Conservation (phyloP, 2,888 invertebrate genomes). For the Scaptodrosophila latifasciaeformis region DNA sequence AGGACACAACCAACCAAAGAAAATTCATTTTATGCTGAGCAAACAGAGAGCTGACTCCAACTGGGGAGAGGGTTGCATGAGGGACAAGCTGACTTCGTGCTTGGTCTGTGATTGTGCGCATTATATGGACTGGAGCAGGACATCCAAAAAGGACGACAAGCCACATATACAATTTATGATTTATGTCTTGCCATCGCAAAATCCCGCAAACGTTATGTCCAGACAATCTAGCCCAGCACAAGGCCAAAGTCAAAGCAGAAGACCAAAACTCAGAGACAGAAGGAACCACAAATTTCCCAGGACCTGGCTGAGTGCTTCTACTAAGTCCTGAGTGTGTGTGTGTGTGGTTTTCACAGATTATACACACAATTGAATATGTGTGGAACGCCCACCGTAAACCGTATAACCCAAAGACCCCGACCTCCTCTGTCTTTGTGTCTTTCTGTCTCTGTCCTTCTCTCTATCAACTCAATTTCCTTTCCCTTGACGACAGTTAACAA, state of each 20-base stretch:
- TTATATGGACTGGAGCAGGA: conserved; percentile 37
- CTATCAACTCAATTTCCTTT: neutral
- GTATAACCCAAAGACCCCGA: conserved; percentile 38
- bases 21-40: conserved; percentile 53
- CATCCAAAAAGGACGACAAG: too few species aligned
- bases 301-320: conserved; percentile 11
- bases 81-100: conserved; percentile 42
- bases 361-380: conserved; percentile 46
- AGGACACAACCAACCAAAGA: conserved; percentile 29
- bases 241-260: conserved; percentile 11
- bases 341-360: conserved; percentile 57
- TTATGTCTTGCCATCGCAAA: conserved; percentile 56
- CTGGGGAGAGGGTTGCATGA: neutral
- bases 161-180: conserved; percentile 66
- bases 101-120: conserved; percentile 56
- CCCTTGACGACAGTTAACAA: conserved; percentile 38
- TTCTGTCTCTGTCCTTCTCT: neutral
- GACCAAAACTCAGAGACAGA: neutral
- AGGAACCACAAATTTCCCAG: conserved; percentile 33
- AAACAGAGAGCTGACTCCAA: conserved; percentile 30
- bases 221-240: conserved; percentile 32
- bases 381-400: conserved; percentile 60
- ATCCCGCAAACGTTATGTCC: conserved; percentile 43
- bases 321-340: conserved; percentile 18
- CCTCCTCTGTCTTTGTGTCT: conserved; percentile 36